phyloP scores from a whole-genome alignment of 1,140 invertebrate genomes.

The Drosophila miranda region DNA sequence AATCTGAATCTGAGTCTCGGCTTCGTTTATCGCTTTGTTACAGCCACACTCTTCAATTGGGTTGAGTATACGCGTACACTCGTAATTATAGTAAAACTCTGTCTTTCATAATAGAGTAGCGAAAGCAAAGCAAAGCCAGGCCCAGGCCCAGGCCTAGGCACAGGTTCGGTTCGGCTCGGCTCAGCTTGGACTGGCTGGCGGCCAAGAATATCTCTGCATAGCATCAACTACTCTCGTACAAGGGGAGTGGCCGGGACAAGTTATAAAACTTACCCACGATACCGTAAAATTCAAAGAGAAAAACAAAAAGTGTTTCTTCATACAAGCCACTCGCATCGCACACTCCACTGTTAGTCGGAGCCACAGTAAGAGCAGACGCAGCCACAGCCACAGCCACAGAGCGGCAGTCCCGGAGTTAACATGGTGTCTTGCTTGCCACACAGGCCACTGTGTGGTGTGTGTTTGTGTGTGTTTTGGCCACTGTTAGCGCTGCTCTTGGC shows the following conservation, averaged over 20 bases:
- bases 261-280: conserved; percentile 57
- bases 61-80: neutral
- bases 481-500: conserved; percentile 18
- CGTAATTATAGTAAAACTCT: conserved; percentile 35
- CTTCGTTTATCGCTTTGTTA: conserved; percentile 18
- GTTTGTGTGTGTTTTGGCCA: conserved; percentile 6
- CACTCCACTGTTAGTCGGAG: too few relatives aligned
- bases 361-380: too few relatives aligned
- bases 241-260: conserved; percentile 24
- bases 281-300: conserved; percentile 46
- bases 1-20: conserved; percentile 2
- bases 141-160: neutral
- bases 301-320: conserved; percentile 21
- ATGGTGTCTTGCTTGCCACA: conserved; percentile 5
- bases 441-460: neutral
- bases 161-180: too few relatives aligned
- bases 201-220: conserved; percentile 34
- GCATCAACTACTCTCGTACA: conserved; percentile 15
- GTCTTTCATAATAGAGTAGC: conserved; percentile 40
- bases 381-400: too few relatives aligned
- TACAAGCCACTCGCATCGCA: neutral
- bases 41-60: conserved; percentile 4
- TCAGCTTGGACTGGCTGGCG: neutral
- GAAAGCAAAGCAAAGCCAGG: conserved; percentile 20
- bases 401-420: too few relatives aligned